phyloP scores from a whole-genome alignment of 2,113 vertebrate species.

The Sinocyclocheilus maitianheensis region DNA sequence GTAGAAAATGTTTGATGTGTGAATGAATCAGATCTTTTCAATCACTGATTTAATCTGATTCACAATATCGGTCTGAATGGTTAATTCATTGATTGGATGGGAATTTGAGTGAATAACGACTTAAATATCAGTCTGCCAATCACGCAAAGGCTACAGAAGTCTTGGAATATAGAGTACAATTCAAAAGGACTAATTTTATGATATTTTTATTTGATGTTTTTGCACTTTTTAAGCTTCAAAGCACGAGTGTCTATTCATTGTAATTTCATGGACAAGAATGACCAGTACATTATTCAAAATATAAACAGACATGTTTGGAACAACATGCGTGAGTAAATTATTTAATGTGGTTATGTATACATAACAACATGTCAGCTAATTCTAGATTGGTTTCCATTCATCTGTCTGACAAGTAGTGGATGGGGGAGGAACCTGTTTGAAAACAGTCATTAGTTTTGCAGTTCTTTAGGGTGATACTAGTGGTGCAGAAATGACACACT shows the following conservation, averaged over 20 bases:
- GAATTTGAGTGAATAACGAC: not conserved
- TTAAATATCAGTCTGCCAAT: not conserved
- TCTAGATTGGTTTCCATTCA: no score
- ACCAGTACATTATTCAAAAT: not conserved
- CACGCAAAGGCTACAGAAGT: not conserved
- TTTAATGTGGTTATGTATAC: no score
- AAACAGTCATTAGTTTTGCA: not conserved
- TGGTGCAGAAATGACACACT: not conserved
- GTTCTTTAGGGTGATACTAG: no score
- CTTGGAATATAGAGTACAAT: not conserved
- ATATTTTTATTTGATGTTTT: not conserved
- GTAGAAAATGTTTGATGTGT: not conserved
- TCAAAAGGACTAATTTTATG: not conserved
- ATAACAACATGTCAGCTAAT: not conserved
- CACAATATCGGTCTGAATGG: not conserved
- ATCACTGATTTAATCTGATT: not conserved
- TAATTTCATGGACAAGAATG: not conserved
- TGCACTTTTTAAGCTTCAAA: not conserved
- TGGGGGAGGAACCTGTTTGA: not conserved
- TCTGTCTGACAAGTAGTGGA: not conserved
- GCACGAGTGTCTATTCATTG: no score
- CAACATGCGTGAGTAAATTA: no score
- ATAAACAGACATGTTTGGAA: not conserved
- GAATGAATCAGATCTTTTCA: not conserved
- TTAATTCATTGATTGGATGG: not conserved